Evolutionary conservation across 2,797 vertebrate genomes (phyloP).

Genomic region (Leptatherina wallacei): DNA sequence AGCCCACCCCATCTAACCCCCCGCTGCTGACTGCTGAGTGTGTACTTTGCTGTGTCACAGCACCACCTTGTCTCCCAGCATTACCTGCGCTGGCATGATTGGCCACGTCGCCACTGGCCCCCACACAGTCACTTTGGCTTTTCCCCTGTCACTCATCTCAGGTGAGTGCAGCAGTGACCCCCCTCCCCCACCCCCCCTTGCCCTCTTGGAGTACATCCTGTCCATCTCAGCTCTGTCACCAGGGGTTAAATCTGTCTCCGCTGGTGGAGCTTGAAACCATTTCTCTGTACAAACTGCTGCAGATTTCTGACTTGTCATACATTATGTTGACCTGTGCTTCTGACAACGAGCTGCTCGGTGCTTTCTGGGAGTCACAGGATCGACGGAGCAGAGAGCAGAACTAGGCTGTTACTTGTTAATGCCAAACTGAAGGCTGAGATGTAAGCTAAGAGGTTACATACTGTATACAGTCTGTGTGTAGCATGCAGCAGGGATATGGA

Average conservation of each 20-base stretch:
- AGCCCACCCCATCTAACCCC: conserved; percentile 33
- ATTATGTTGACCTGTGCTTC: conserved; percentile 46
- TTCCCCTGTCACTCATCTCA: conserved; percentile 54
- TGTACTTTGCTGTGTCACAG: conserved; percentile 53
- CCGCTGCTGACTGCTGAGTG: conserved; percentile 65
- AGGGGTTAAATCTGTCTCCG: conserved; percentile 39
- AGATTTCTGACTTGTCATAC: conserved; percentile 44
- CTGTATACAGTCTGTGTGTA: conserved; percentile 2
- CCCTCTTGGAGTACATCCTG: conserved; percentile 2
- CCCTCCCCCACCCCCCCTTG: background rate
- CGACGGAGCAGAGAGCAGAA: conserved; percentile 11
- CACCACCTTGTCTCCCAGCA: conserved; percentile 54
- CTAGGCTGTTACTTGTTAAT: conserved; percentile 19
- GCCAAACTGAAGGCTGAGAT: conserved; percentile 16
- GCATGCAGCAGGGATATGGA: background rate
- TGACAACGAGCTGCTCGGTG: conserved; percentile 10
- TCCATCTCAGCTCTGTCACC: conserved; percentile 32
- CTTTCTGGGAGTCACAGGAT: conserved; percentile 42
- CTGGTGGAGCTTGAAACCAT: conserved; percentile 10
- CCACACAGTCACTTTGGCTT: conserved; percentile 41
- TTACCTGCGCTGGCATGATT: conserved; percentile 50
- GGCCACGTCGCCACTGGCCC: conserved; percentile 28
- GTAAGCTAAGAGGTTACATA: conserved; percentile 1
- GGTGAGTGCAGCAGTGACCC: conserved; percentile 8
- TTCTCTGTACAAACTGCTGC: conserved; percentile 22